These are phyloP conservation scores for Tenebrosternarchus preto DNA, from an alignment of 2,113 vertebrate genomes.

Conservation along the genomic window DNA sequence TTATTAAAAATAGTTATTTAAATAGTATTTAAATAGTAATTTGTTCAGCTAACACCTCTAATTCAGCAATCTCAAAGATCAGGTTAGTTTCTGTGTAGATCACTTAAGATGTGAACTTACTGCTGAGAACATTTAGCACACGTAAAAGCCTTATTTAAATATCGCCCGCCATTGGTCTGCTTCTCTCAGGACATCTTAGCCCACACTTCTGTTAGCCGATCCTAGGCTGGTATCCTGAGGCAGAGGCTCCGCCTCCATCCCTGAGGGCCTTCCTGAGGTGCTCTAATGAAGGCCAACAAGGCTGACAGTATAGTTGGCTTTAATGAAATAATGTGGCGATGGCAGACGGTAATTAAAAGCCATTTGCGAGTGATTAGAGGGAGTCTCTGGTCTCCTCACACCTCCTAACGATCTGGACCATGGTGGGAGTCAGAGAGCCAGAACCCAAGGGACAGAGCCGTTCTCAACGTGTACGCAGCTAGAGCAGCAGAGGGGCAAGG, in stretches of 20 bases:
- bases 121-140: too few species aligned
- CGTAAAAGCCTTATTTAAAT: too few species aligned
- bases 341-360: constrained; percentile 78
- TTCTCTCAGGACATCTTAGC: constrained; percentile 1
- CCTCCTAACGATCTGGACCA: constrained; percentile 70
- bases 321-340: constrained; percentile 77
- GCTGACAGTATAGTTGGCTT: constrained; percentile 76
- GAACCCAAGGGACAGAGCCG: constrained; percentile 58
- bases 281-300: constrained; percentile 67
- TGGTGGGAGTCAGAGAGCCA: constrained; percentile 64
- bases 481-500: constrained; percentile 12
- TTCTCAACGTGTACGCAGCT: constrained; percentile 58
- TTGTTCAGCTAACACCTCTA: too few species aligned
- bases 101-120: too few species aligned
- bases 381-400: constrained; percentile 68
- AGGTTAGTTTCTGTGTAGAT: too few species aligned
- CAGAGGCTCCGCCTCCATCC: constrained; percentile 65
- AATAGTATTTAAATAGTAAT: too few species aligned
- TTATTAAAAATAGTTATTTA: too few species aligned
- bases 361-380: constrained; percentile 68
- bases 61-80: too few species aligned
- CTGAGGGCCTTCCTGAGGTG: constrained; percentile 62
- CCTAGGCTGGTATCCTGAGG: constrained; percentile 35
- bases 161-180: background rate
- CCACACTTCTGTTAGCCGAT: constrained; percentile 66